Evolutionary conservation across 2,888 invertebrate species (phyloP).

Genomic region (Agapostemon virescens): DNA sequence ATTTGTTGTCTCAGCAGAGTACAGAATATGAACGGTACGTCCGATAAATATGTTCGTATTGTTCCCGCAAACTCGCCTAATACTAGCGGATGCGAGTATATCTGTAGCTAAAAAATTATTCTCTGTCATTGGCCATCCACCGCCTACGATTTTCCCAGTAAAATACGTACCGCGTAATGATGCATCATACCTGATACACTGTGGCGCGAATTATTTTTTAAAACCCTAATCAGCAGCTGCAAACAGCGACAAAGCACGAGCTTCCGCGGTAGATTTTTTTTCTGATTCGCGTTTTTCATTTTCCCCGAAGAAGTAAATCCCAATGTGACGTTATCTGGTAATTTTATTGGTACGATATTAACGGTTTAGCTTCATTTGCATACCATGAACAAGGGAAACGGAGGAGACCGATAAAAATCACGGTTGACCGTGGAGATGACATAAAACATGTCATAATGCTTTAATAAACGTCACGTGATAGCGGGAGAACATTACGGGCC

Average conservation of each 20-base stretch:
- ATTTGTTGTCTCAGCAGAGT: not conserved
- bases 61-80: not conserved
- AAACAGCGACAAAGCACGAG: not conserved
- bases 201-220: conserved; percentile 8
- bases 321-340: conserved; percentile 37
- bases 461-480: conserved; percentile 67
- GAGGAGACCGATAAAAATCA: conserved; percentile 54
- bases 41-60: not conserved
- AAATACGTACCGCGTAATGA: conserved; percentile 1
- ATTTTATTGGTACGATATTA: conserved; percentile 50
- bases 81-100: not conserved
- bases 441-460: conserved; percentile 62
- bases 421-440: conserved; percentile 51
- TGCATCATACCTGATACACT: not conserved
- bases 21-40: not conserved
- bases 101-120: not conserved
- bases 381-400: conserved; percentile 32
- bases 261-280: no score
- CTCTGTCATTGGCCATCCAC: not conserved
- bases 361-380: conserved; percentile 52
- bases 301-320: conserved; percentile 27
- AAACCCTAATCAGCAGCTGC: not conserved
- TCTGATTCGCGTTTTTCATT: not conserved
- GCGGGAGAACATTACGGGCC: conserved; percentile 44
- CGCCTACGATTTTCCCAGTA: not conserved